Conservation (phyloP, 1,140 invertebrate species). For the Sitobion miscanthi region DNA sequence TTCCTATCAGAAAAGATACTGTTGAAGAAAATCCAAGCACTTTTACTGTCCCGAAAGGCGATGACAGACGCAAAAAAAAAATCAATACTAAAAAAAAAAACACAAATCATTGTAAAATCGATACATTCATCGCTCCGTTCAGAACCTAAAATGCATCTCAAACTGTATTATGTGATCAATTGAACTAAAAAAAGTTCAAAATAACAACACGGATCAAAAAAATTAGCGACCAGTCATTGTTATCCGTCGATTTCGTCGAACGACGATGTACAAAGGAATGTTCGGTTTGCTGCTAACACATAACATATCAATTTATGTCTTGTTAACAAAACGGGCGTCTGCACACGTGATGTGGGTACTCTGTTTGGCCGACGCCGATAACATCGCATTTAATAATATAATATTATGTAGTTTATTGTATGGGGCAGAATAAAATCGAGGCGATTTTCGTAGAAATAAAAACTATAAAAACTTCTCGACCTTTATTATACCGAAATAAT, state of each 20-base stretch:
- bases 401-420: background rate
- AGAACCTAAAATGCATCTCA: background rate
- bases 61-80: too few relatives aligned
- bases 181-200: background rate
- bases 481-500: background rate
- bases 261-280: background rate
- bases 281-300: background rate
- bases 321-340: constrained; percentile 35
- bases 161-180: too few relatives aligned
- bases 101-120: too few relatives aligned
- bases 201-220: background rate
- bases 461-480: background rate
- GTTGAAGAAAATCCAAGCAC: too few relatives aligned
- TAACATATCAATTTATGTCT: background rate
- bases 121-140: too few relatives aligned
- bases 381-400: background rate
- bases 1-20: too few relatives aligned
- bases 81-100: too few relatives aligned
- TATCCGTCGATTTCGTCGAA: background rate
- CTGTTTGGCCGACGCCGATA: background rate
- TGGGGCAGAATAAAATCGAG: background rate
- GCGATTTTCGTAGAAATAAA: background rate
- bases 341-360: constrained; percentile 23
- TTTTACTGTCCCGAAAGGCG: too few relatives aligned
- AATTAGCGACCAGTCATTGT: background rate